Evolutionary conservation across 2,888 invertebrate genomes (phyloP), one percentile per base, ranked within the genome.

Genomic region (Eupsilia transversa): DNA sequence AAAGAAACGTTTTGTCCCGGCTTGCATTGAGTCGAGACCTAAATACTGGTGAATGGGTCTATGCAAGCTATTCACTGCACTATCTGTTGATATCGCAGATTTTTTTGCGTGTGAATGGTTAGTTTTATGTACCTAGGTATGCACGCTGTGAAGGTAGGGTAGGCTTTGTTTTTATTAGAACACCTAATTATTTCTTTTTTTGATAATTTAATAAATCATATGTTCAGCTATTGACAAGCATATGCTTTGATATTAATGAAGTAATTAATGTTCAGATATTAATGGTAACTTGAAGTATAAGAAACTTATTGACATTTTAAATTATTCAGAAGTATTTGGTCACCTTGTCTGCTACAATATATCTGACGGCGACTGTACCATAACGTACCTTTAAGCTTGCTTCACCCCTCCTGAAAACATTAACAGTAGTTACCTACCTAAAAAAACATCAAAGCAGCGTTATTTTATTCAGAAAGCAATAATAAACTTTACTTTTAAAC

Each of bases 1-100:
- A 94, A 93, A 94, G 93, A 92, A 93, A 93, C 92, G 92, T 93
- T 93, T 92, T 92, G 92, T 93, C 90, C 92, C 86, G 81, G 74
- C 73, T 76, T 86, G 89, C 92, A 92, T 90, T 92, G 90, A 91
- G 87, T 89, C 73, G 89, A 88, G 92, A 92, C 91, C 92, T 90
- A 92, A 88, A 91, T 92, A 90, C 88, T 80, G 68, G 52, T 89
- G 92, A 92, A 90, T 91, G 77, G 86, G 76, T 75, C 74, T 74
- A 68, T 73, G 85, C 69, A 69, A 46, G 65, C 88, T 88, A 89
- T 91, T 91, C 90, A 90, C 83, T 80, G 75, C 85, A 85, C 68
- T 89, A 87, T 89, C 89, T 89, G 86, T 83, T 84, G 86, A 86
- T 86, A 85, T 86, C 79, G 73, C 52, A 80, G 77, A 83, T 73